Conservation (phyloP, 2,888 invertebrate genomes). For the Coelinius sp. region DNA sequence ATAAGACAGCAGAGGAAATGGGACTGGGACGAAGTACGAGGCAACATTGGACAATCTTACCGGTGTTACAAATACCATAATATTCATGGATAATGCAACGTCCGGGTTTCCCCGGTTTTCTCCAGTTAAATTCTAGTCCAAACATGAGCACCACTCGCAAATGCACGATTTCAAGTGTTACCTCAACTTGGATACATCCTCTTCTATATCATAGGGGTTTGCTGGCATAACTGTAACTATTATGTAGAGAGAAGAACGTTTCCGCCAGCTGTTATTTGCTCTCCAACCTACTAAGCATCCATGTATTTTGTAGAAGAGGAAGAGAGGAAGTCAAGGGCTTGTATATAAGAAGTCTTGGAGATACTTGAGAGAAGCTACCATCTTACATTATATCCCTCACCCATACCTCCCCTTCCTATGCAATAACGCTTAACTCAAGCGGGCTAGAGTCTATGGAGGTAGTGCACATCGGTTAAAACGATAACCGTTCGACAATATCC, state of each 20-base stretch:
- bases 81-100: conserved; percentile 25
- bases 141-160: conserved; percentile 29
- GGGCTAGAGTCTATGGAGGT: conserved; percentile 20
- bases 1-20: conserved; percentile 11
- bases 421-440: conserved; percentile 36
- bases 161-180: conserved; percentile 24
- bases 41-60: conserved; percentile 6
- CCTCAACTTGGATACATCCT: conserved; percentile 10
- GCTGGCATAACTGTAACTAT: conserved; percentile 50
- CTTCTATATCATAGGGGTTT: conserved; percentile 23
- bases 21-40: conserved; percentile 6
- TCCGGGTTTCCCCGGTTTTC: conserved; percentile 16
- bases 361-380: conserved; percentile 30
- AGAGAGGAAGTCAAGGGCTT: conserved; percentile 33
- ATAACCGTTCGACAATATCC: conserved; percentile 36
- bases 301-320: conserved; percentile 15
- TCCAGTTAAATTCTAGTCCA: conserved; percentile 25
- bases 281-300: conserved; percentile 24
- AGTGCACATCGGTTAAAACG: conserved; percentile 36
- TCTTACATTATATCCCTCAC: conserved; percentile 30
- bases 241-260: conserved; percentile 48
- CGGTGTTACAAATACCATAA: not conserved
- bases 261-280: conserved; percentile 51
- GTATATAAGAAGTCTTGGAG: conserved; percentile 35
- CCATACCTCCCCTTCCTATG: not conserved